Evolutionary conservation across 2,113 vertebrate genomes (phyloP).

Genomic region (Pangasianodon gigas): DNA sequence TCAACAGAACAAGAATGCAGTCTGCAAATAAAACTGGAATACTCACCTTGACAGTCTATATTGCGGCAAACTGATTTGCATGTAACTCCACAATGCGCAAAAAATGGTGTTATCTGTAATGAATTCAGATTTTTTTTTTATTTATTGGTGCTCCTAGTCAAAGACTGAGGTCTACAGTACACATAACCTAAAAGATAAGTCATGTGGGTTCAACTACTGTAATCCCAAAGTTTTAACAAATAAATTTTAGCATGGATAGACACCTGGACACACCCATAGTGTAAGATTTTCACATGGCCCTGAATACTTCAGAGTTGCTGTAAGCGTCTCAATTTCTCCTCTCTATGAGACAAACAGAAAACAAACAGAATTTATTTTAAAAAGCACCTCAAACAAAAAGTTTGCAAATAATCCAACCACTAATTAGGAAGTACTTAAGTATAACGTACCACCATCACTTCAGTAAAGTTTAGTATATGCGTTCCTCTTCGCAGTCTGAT

Average conservation of each 20-base stretch:
- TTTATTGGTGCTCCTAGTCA: background rate
- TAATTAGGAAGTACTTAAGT: background rate
- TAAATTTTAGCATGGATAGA: background rate
- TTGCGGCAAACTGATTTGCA: accelerated
- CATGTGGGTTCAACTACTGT: background rate
- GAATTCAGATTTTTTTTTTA: background rate
- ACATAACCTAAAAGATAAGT: background rate
- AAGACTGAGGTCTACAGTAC: background rate
- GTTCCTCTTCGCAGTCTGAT: background rate
- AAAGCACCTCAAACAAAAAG: background rate
- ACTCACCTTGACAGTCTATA: constrained; percentile 33
- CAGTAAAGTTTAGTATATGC: background rate
- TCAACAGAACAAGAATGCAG: background rate
- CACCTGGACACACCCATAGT: background rate
- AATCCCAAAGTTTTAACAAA: background rate
- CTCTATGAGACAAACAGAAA: constrained; percentile 1
- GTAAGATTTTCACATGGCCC: constrained; percentile 30
- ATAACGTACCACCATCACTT: background rate
- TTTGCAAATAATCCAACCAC: background rate
- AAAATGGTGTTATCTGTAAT: constrained; percentile 11
- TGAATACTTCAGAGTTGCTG: background rate
- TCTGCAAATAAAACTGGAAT: background rate
- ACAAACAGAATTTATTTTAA: background rate
- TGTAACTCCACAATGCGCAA: accelerated
- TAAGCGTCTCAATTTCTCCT: background rate